phyloP scores from a whole-genome alignment of 2,888 invertebrate species.

The Brenthis hecate region DNA sequence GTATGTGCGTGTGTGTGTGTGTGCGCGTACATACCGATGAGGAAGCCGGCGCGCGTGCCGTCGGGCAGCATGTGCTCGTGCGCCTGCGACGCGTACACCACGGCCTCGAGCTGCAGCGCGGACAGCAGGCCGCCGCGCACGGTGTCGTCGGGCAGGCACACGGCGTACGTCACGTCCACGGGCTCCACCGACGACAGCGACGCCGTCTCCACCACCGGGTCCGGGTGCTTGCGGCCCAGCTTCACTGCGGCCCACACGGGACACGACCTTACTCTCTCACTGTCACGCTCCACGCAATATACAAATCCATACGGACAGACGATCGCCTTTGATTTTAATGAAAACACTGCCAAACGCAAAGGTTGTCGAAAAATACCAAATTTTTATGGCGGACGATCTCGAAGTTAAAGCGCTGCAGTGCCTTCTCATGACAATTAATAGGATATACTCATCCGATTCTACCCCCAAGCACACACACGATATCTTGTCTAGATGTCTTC shows the following conservation, averaged over 20 bases:
- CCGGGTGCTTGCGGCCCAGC: slow-evolving; percentile 97
- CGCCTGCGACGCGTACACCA: slow-evolving; percentile 98
- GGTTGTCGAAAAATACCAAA: too few species aligned
- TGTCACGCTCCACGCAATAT: neutral
- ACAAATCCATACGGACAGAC: neutral
- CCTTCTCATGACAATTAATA: too few species aligned
- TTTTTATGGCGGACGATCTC: too few species aligned
- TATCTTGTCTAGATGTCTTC: too few species aligned
- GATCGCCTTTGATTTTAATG: neutral
- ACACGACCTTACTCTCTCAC: neutral
- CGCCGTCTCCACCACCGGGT: slow-evolving; percentile 99
- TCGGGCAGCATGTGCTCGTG: slow-evolving; percentile 95
- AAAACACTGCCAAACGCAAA: too few species aligned
- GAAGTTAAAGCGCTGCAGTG: too few species aligned
- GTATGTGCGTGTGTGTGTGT: slow-evolving; percentile 22
- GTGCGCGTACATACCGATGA: slow-evolving; percentile 85
- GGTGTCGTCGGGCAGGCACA: slow-evolving; percentile 92
- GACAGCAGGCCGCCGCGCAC: slow-evolving; percentile 94
- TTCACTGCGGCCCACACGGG: slow-evolving; percentile 84
- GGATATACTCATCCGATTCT: too few species aligned
- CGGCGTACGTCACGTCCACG: slow-evolving; percentile 93
- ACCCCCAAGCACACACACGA: too few species aligned
- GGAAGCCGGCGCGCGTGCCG: slow-evolving; percentile 95
- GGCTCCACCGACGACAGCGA: slow-evolving; percentile 98
- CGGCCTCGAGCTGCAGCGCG: slow-evolving; percentile 97